A percentile compares a stretch with the other conserved stretches of the same genome.
Conservation (phyloP, 2,113 vertebrate species). For the Phalacrocorax aristotelis region DNA sequence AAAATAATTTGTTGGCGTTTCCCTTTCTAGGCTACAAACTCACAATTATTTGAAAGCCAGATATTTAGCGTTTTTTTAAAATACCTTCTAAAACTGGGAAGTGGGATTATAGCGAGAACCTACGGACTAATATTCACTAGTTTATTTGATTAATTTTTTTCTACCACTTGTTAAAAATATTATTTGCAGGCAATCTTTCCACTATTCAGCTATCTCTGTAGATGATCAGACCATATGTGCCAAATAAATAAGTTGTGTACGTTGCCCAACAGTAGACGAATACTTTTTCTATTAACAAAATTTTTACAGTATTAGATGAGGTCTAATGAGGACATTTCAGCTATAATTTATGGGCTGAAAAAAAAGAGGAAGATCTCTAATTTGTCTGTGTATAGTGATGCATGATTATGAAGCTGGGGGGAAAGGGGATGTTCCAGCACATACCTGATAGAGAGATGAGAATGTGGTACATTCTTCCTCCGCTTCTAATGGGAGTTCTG, state of each 20-base stretch:
- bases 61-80: background rate
- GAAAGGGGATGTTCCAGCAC: background rate
- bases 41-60: background rate
- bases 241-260: background rate
- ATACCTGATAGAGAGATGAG: background rate
- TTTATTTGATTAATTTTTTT: background rate
- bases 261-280: background rate
- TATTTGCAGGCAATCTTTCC: background rate
- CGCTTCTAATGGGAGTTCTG: constrained; percentile 68
- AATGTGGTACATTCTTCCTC: background rate
- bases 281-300: background rate
- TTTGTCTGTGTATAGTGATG: background rate
- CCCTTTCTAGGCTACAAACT: background rate
- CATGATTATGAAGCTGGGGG: background rate
- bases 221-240: background rate
- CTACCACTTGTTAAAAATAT: background rate
- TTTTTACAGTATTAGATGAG: background rate
- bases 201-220: background rate
- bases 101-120: background rate
- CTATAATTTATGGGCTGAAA: background rate
- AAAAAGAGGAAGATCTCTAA: background rate
- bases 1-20: background rate
- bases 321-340: background rate
- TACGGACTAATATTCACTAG: background rate
- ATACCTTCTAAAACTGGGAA: background rate